Conservation (phyloP, 2,888 invertebrate species). For the Orchesellides sinensis region DNA sequence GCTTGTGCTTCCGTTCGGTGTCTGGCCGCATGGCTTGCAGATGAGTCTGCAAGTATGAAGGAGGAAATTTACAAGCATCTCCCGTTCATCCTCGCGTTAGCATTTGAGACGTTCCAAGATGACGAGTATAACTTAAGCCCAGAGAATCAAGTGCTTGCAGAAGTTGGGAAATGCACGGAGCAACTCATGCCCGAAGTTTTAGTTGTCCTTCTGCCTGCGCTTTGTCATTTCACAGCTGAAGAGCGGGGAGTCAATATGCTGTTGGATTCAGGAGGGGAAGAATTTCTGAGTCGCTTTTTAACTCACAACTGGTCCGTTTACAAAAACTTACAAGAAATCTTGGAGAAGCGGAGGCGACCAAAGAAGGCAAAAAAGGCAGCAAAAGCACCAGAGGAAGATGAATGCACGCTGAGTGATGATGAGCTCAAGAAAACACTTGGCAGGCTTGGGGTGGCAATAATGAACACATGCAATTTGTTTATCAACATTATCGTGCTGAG, state of each 20-base stretch:
- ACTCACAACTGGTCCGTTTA: constrained; percentile 91
- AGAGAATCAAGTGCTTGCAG: constrained; percentile 72
- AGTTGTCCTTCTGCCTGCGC: constrained; percentile 89
- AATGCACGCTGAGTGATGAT: constrained; percentile 85
- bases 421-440: constrained; percentile 87
- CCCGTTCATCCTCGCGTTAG: constrained; percentile 88
- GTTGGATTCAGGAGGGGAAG: constrained; percentile 82
- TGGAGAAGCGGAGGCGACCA: constrained; percentile 71
- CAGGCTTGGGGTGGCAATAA: constrained; percentile 89
- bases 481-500: constrained; percentile 95
- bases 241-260: constrained; percentile 80
- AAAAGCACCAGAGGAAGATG: constrained; percentile 80
- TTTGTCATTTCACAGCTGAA: constrained; percentile 94
- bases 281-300: constrained; percentile 87
- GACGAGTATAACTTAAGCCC: constrained; percentile 73
- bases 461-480: constrained; percentile 92
- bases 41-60: constrained; percentile 92
- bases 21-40: constrained; percentile 92
- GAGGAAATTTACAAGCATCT: constrained; percentile 88
- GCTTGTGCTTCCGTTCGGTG: constrained; percentile 91
- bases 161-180: constrained; percentile 73
- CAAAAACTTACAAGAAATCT: constrained; percentile 86
- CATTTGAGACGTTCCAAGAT: constrained; percentile 85
- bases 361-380: constrained; percentile 71
- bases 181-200: constrained; percentile 82